Evolutionary conservation across 2,888 invertebrate species (phyloP), one percentile per base, ranked within the genome.

Genomic region (Antheraea assamensis): DNA sequence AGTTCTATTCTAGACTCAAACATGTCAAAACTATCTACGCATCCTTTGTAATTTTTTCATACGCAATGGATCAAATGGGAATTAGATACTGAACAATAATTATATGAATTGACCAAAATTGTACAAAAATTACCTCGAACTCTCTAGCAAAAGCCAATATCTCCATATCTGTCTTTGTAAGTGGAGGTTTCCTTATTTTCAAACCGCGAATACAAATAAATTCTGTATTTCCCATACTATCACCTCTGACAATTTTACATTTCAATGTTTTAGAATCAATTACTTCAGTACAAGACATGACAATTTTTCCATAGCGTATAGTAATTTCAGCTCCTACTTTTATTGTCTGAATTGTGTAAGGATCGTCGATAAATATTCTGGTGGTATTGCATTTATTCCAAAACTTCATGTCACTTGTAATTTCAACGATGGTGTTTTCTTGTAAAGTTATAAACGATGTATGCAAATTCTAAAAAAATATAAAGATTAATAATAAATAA

Each of bases 311-410:
- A 72, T 81, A 83, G 19, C 78, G 76, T 35, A 90, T 78, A 3
- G 83, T 80, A 47, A 90, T 82, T 78, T 89, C 87, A 0, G 83
- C 83, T 3, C 86, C 86, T 15, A 80, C 77, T 73, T 78, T 80
- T 2, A 88, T 78, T 17, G 77, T 80, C 7, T 80, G 75, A 0
- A 84, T 75, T 0, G 85, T 83, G 72, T 82, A 83, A 0, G 82
- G 79, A 76, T 90, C 87, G 72, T 90, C 87, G 13, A 90, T 84
- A 70, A 83, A 90, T 74, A 90, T 84, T 72, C 75, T 79, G n/a
- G 78, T 74, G 24, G 78, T 72, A 72, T 82, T 82, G 71, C 90
- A 89, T 79, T 83, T 83, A 64, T 87, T 83, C 76, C 79, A 83
- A 58, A 80, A 85, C 42, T 77, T 77, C 4, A 77, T 73, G 7